Percentiles rank a stretch among this genome's conserved stretches.
Evolutionary conservation across 2,888 invertebrate species (phyloP).

Genomic region (Conops quadrifasciatus): DNA sequence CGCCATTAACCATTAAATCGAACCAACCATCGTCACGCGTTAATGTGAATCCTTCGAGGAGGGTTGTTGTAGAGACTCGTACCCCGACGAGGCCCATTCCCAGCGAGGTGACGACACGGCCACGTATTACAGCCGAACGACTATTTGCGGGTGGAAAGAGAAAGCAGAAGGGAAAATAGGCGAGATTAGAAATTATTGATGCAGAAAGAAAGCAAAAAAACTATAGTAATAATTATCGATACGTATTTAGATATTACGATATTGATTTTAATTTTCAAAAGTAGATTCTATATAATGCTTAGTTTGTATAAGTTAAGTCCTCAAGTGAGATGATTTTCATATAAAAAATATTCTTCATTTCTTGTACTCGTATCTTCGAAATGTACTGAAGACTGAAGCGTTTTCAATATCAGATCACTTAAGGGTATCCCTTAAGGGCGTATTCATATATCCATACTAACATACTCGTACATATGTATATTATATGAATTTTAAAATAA

Average conservation of each 20-base stretch:
- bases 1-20: conserved; percentile 98
- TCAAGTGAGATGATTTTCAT: too few species aligned
- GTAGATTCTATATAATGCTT: background rate
- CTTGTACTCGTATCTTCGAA: too few species aligned
- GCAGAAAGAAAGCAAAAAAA: background rate
- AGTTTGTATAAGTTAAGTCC: background rate
- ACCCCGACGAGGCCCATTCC: conserved; percentile 96
- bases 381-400: too few species aligned
- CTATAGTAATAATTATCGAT: too few species aligned
- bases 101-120: conserved; percentile 89
- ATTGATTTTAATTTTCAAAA: background rate
- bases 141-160: conserved; percentile 67
- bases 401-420: background rate
- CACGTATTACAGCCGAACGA: conserved; percentile 96
- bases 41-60: conserved; percentile 95
- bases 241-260: too few species aligned
- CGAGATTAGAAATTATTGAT: background rate
- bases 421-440: background rate
- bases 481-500: conserved; percentile 2
- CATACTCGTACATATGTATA: background rate
- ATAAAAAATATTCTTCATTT: too few species aligned
- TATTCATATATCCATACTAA: background rate
- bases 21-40: conserved; percentile 95
- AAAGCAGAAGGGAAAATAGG: conserved; percentile 21
- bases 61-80: conserved; percentile 90